Evolutionary conservation across 2,797 vertebrate species (phyloP).

Genomic region (Aotus griseimembra): DNA sequence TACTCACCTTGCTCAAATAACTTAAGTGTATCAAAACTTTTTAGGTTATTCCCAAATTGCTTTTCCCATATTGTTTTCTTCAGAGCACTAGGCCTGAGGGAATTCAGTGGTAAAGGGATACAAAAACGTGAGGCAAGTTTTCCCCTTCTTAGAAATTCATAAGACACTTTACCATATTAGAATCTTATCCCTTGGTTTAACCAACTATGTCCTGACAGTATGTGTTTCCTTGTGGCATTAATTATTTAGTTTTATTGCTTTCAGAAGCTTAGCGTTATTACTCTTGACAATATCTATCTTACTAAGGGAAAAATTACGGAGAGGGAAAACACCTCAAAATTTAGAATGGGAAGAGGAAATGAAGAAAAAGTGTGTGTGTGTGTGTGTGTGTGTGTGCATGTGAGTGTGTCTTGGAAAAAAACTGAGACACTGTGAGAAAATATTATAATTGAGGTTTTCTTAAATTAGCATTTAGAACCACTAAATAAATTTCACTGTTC

Average conservation of each 20-base stretch:
- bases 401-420: not conserved
- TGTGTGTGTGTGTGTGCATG: not conserved
- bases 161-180: not conserved
- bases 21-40: not conserved
- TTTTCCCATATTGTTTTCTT: not conserved
- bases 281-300: not conserved
- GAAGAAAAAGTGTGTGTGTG: not conserved
- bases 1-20: not conserved
- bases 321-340: not conserved
- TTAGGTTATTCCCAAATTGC: not conserved
- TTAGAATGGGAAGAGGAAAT: not conserved
- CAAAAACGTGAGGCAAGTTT: not conserved
- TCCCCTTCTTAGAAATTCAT: not conserved
- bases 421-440: not conserved
- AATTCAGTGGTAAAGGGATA: not conserved
- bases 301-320: slow-evolving; percentile 9
- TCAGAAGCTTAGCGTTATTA: not conserved
- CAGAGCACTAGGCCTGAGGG: not conserved
- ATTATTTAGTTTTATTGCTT: slow-evolving; percentile 39
- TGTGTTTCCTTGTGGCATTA: slow-evolving; percentile 5
- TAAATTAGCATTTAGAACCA: not conserved
- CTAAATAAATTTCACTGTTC: not conserved
- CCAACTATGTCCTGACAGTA: slow-evolving; percentile 23
- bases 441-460: not conserved
- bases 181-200: slow-evolving; percentile 8